Evolutionary conservation across 2,888 invertebrate species (phyloP).

Genomic region (Hetaerina titia): DNA sequence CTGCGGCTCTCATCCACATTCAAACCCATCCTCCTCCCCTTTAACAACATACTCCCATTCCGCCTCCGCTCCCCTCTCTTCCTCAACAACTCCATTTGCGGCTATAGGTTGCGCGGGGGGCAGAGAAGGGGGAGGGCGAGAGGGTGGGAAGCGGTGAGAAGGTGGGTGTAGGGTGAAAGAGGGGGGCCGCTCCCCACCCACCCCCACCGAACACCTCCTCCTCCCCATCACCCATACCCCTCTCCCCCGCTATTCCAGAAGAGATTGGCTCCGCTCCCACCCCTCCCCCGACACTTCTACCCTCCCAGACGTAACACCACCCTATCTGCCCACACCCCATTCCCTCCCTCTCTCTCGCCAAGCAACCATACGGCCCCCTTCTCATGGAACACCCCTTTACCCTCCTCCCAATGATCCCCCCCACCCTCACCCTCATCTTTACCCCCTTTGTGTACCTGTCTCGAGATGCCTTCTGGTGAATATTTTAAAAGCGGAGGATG

Average conservation of each 20-base stretch:
- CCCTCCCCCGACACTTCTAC: not conserved
- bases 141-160: not conserved
- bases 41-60: not conserved
- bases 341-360: not conserved
- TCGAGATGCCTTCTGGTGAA: constrained; percentile 64
- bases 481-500: constrained; percentile 57
- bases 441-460: constrained; percentile 59
- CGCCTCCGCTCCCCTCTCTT: not conserved
- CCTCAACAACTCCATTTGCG: constrained; percentile 17
- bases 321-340: not conserved
- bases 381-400: not conserved
- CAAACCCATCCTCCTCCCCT: not conserved
- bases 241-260: constrained; percentile 21
- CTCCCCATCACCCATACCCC: not conserved
- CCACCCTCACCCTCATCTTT: constrained; percentile 25
- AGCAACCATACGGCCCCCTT: too few relatives aligned
- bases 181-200: not conserved
- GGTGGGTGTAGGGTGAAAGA: not conserved
- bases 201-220: not conserved
- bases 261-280: constrained; percentile 34
- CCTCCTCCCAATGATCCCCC: not conserved
- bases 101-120: not conserved
- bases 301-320: not conserved
- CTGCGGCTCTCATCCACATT: not conserved
- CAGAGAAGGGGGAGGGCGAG: not conserved